Base-by-base conservation (phyloP, 1,140 invertebrate genomes). In the Ridgeia piscesae region DNA sequence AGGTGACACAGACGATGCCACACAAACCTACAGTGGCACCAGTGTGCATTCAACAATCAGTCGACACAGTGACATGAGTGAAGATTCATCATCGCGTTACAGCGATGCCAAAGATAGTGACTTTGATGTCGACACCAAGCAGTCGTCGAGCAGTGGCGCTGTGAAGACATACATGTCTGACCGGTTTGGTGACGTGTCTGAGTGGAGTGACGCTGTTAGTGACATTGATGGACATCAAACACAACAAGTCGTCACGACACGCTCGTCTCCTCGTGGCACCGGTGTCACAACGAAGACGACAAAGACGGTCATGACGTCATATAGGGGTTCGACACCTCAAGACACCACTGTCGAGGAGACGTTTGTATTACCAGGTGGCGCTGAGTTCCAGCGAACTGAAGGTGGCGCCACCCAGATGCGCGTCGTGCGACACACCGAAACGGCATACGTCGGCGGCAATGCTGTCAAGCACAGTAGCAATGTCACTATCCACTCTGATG, bases 401-500 rank as follows among this genome's bases (percentile, higher is more conserved):
- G 58, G 58, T 77, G 58, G 58, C 58, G 58, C 58, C 58, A 77
- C 58, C n/a, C 89, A 34, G 33, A 91, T 91, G 91, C 91, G 42
- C 14, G 42, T 91, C 33, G 48, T 91, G 33, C 91, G 91, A 42
- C 91, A 91, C 48, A 58, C 48, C 17, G 91, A 91, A n/a, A 91
- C 91, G n/a, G 33, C 91, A 14, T 91, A 91, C 42, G 91, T 91
- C 2, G 91, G 91, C n/a, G 91, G 91, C 6, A 34, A 91, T 17
- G 34, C 91, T 17, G 91, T 91, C 33, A 91, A 42, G 11, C 33
- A 90, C 31, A 90, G 34, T 14, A 90, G 89, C n/a, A 34, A 35
- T 14, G 89, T 90, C 33, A 35, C 35, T 14, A 35, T 90, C 88
- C 88, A 89, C 34, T 33, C n/a, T 17, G 34, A 89, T 21, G 58